Evolutionary conservation across 2,888 invertebrate species (phyloP).

Genomic region (Trachelus iudaicus): DNA sequence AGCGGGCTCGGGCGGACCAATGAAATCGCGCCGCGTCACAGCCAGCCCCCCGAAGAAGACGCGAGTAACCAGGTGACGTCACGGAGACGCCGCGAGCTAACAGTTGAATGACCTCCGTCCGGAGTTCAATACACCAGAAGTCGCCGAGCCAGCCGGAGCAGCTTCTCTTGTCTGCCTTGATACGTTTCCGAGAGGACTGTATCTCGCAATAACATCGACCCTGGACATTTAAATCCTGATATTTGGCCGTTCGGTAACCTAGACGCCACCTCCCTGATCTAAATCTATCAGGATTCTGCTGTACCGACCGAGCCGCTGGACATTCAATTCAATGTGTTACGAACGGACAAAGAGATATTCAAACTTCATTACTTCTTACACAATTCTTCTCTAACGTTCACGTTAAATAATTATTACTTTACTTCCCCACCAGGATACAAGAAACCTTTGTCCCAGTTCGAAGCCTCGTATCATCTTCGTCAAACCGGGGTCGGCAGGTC

Average conservation of each 20-base stretch:
- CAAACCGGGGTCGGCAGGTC: not conserved
- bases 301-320: not conserved
- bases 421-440: not conserved
- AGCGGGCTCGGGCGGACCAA: constrained; percentile 40
- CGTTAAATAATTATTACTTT: not conserved
- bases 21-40: constrained; percentile 45
- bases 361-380: too few relatives aligned
- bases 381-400: not conserved
- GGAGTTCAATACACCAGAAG: constrained; percentile 61
- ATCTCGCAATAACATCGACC: not conserved
- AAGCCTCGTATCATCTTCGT: not conserved
- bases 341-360: not conserved
- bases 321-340: not conserved
- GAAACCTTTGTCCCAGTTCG: not conserved
- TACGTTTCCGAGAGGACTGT: not conserved
- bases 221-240: not conserved
- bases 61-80: constrained; percentile 25
- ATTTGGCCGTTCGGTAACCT: not conserved
- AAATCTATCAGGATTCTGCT: not conserved
- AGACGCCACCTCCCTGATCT: not conserved
- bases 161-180: not conserved
- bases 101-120: constrained; percentile 60
- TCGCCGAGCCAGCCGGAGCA: not conserved
- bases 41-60: constrained; percentile 42
- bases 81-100: constrained; percentile 23